Percentiles rank a stretch among this genome's conserved stretches.
These are phyloP conservation scores for Novumbra hubbsi DNA, from an alignment of 2,797 vertebrate genomes.

Conservation along the genomic window DNA sequence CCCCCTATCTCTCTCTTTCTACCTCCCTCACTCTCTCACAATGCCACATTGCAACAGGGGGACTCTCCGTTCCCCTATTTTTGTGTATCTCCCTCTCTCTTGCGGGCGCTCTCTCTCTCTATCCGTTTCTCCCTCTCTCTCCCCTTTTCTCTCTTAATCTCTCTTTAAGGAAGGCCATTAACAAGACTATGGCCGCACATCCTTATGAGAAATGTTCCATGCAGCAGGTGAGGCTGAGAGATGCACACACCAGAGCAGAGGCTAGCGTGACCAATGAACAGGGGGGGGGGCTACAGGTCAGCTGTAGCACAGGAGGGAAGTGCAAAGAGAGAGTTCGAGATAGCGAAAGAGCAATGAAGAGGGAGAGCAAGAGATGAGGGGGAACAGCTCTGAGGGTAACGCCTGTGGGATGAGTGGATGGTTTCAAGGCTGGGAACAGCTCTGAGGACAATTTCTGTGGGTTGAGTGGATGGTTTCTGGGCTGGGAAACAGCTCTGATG, in stretches of 20 bases:
- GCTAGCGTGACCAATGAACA: background rate
- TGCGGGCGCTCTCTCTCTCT: slow-evolving; percentile 28
- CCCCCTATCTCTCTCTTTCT: background rate
- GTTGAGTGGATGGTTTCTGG: too few relatives aligned
- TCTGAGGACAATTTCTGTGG: too few relatives aligned
- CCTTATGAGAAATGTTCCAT: slow-evolving; percentile 21
- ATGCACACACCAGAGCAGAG: slow-evolving; percentile 24
- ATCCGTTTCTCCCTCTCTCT: slow-evolving; percentile 28
- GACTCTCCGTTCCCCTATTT: slow-evolving; percentile 1
- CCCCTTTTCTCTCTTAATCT: slow-evolving; percentile 27
- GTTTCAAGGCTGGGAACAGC: background rate
- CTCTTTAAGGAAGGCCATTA: slow-evolving; percentile 48
- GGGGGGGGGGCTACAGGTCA: background rate
- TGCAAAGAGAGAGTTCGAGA: background rate
- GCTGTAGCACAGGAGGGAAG: background rate
- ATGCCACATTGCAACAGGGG: too few relatives aligned
- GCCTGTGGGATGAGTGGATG: background rate
- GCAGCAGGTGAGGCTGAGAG: slow-evolving; percentile 35
- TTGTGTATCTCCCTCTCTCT: slow-evolving; percentile 17
- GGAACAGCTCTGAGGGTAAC: background rate
- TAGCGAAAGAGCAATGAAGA: background rate
- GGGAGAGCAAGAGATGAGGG: background rate
- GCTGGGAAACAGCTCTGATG: too few relatives aligned
- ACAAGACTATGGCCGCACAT: slow-evolving; percentile 35
- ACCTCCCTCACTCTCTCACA: background rate